These are phyloP conservation scores for Carposina sasakii DNA, from an alignment of 1,140 invertebrate species.

Conservation along the genomic window DNA sequence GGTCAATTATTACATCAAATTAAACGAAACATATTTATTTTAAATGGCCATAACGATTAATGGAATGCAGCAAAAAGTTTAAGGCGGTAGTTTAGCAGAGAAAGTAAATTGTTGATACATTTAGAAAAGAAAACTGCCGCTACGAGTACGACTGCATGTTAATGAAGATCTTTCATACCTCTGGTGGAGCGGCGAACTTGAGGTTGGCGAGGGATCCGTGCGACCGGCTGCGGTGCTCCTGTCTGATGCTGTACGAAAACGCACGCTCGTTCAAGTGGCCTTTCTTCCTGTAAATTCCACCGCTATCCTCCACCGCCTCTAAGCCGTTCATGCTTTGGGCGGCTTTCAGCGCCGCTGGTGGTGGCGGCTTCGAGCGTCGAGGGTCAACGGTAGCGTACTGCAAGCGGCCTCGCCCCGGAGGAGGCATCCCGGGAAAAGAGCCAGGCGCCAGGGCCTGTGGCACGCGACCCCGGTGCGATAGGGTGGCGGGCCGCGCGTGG, in stretches of 20 bases:
- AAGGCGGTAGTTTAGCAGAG: too few species aligned
- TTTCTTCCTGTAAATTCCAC: conserved; percentile 90
- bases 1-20: too few species aligned
- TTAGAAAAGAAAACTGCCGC: too few species aligned
- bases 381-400: conserved; percentile 77
- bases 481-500: conserved; percentile 56
- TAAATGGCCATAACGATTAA: too few species aligned
- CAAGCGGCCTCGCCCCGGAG: conserved; percentile 73
- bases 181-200: conserved; percentile 81
- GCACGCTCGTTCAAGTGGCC: conserved; percentile 94
- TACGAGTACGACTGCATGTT: too few species aligned
- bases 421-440: conserved; percentile 61
- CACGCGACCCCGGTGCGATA: conserved; percentile 50
- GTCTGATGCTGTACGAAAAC: conserved; percentile 94
- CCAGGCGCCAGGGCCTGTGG: conserved; percentile 41
- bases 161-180: too few species aligned
- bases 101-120: too few species aligned
- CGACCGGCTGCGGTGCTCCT: conserved; percentile 92
- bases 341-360: conserved; percentile 81
- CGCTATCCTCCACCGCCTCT: conserved; percentile 83
- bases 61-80: too few species aligned
- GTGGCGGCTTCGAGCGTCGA: conserved; percentile 81
- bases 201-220: conserved; percentile 92
- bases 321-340: conserved; percentile 85
- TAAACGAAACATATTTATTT: too few species aligned